Evolutionary conservation across 2,113 vertebrate genomes (phyloP).

Genomic region (Bostrychus sinensis): DNA sequence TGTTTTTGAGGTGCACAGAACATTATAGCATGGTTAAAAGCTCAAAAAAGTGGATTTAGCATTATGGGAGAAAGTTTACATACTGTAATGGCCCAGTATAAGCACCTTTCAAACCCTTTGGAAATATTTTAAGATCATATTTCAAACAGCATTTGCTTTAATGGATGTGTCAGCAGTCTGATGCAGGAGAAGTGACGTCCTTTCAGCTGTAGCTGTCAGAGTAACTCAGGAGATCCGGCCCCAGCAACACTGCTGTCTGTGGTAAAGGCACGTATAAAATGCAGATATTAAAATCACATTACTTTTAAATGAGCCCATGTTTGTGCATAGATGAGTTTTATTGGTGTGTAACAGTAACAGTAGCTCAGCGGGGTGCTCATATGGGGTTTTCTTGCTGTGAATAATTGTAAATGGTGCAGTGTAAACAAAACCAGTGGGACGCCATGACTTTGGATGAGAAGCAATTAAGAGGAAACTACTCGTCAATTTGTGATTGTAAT

Average conservation of each 20-base stretch:
- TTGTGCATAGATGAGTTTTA: conserved; percentile 17
- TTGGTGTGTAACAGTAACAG: conserved; percentile 6
- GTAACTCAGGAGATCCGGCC: not conserved
- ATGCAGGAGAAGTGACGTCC: conserved; percentile 24
- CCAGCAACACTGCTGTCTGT: conserved; percentile 1
- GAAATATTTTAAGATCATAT: not conserved
- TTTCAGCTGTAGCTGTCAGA: conserved; percentile 16
- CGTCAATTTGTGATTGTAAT: no score
- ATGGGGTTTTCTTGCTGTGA: not conserved
- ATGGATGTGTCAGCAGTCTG: not conserved
- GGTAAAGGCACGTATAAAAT: conserved; percentile 41
- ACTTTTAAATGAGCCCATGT: conserved; percentile 9
- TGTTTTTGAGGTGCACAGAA: no score
- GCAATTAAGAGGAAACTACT: not conserved
- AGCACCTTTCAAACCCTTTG: not conserved
- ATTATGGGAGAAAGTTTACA: no score
- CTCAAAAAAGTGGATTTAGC: no score
- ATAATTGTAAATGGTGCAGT: conserved; percentile 2
- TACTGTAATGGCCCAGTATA: no score
- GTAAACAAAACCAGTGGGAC: conserved; percentile 43
- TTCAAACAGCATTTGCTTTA: not conserved
- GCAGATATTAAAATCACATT: conserved; percentile 36
- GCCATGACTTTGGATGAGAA: not conserved
- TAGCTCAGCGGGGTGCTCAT: conserved; percentile 20
- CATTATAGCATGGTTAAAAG: no score